phyloP scores from a whole-genome alignment of 2,888 invertebrate species.

The Hemithea aestivaria region DNA sequence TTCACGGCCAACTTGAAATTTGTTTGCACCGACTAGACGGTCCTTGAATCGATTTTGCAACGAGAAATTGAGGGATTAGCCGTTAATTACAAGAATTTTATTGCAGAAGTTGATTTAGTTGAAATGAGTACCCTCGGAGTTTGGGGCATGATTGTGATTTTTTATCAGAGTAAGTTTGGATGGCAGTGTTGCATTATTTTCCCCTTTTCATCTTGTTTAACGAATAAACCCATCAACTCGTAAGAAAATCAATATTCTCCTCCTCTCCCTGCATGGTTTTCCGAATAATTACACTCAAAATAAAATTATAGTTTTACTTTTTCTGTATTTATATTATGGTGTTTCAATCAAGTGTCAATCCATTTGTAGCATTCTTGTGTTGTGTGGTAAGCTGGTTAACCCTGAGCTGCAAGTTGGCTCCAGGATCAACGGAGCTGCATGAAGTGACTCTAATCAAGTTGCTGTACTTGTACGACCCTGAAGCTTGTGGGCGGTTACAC shows the following conservation, averaged over 20 bases:
- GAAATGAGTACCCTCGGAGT: slow-evolving; percentile 51
- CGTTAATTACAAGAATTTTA: slow-evolving; percentile 11
- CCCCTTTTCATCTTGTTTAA: too few species aligned
- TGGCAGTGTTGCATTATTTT: too few species aligned
- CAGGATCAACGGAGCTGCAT: slow-evolving; percentile 43
- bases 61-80: slow-evolving; percentile 9
- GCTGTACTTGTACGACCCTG: slow-evolving; percentile 63
- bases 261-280: too few species aligned
- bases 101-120: slow-evolving; percentile 2
- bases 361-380: slow-evolving; percentile 44
- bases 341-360: too few species aligned
- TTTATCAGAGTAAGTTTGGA: slow-evolving; percentile 57
- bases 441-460: slow-evolving; percentile 61
- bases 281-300: too few species aligned
- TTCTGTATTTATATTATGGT: too few species aligned
- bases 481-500: slow-evolving; percentile 47
- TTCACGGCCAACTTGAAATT: slow-evolving; percentile 57
- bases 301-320: too few species aligned
- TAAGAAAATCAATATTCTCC: too few species aligned
- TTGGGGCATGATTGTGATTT: slow-evolving; percentile 52
- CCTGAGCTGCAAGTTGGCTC: slow-evolving; percentile 47
- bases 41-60: slow-evolving; percentile 7
- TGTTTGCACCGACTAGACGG: slow-evolving; percentile 29
- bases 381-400: slow-evolving; percentile 50
- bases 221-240: too few species aligned